Evolutionary conservation across 2,113 vertebrate species (phyloP), one percentile per base, ranked within the genome.

Genomic region (Sorex fumeus): DNA sequence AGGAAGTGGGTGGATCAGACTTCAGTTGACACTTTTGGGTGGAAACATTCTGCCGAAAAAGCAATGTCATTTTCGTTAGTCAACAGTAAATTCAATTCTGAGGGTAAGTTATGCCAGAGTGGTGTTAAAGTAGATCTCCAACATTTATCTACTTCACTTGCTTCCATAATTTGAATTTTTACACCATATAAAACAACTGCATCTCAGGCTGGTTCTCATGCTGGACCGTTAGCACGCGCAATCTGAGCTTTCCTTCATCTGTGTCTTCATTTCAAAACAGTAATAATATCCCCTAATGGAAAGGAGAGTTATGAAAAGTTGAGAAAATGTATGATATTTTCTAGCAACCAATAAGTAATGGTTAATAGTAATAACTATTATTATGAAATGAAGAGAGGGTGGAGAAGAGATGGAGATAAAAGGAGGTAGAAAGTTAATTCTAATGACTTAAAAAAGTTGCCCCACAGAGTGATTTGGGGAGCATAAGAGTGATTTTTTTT

Each of bases 361-460:
- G 71, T 81, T 77, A 30, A 74, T 77, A 67, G 83, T 62, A 85
- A 84, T 45, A 60, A 47, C 2, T 47, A n/a, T 32, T 84, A 71
- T 75, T 36, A 50, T 40, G 4, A 81, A 43, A 77, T 93, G 67
- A 67, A 78, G 64, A 12, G 3, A 1, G 30, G 50, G 32, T 62
- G 32, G 32, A 57, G 9, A 40, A 32, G 47, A 69, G 45, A 4
- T 53, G 50, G 66, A 34, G 23, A 60, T 60, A 16, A 60, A 23
- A 11, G 6, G 57, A 75, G 45, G 40, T 76, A 60, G 53, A 28
- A 67, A 47, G 15, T 16, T 7, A 69, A 62, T 71, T 88, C 30
- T 84, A 88, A 88, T 87, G 70, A 82, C 34, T 86, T 16, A 25
- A 78, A 50, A 94, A 72, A 94, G 70, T 80, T 19, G 30, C 72